These are phyloP conservation scores for Oryctes rhinoceros DNA, from an alignment of 1,140 invertebrate genomes.

Conservation along the genomic window DNA sequence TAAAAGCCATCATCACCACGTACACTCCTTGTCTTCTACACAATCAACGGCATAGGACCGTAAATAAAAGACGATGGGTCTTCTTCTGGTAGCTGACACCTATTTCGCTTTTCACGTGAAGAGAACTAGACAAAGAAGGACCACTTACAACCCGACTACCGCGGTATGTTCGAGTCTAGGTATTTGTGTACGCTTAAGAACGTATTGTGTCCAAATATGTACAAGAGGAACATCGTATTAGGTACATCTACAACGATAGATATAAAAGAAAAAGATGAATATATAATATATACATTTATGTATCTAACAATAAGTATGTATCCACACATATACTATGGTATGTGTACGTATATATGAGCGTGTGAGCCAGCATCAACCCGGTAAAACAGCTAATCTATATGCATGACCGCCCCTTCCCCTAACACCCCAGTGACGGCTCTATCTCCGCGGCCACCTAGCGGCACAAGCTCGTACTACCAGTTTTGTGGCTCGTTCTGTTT, in stretches of 20 bases:
- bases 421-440: conserved; percentile 52
- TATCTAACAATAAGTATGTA: background rate
- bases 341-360: background rate
- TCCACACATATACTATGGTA: background rate
- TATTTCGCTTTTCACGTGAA: background rate
- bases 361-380: conserved; percentile 42
- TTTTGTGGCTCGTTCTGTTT: conserved; percentile 33
- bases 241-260: background rate
- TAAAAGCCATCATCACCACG: background rate
- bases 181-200: background rate
- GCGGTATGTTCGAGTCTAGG: background rate
- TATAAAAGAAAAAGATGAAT: conserved; percentile 6
- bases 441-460: conserved; percentile 55
- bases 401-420: conserved; percentile 51
- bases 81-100: conserved; percentile 8
- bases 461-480: conserved; percentile 42
- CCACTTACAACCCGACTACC: background rate
- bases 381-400: conserved; percentile 60
- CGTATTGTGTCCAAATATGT: too few relatives aligned
- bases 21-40: background rate
- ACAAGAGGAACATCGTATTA: too few relatives aligned
- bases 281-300: conserved; percentile 2
- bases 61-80: background rate
- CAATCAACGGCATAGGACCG: too few relatives aligned
- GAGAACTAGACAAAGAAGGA: background rate